A percentile compares a stretch with the other conserved stretches of the same genome.
phyloP scores from a whole-genome alignment of 2,888 invertebrate genomes.

The Amphiduros pacificus region DNA sequence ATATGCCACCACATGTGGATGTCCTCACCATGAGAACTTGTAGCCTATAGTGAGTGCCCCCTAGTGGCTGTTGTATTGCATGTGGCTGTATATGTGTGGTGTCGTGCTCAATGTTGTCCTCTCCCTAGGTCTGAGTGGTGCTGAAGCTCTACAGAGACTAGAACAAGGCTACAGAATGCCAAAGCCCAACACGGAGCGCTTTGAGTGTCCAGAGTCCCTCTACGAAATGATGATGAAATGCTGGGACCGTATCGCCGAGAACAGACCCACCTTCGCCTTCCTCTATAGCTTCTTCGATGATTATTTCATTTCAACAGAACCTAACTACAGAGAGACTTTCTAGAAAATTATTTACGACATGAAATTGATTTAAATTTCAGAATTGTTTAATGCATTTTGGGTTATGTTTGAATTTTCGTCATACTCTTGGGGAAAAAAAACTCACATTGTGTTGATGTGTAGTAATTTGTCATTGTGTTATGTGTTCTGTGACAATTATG shows the following conservation, averaged over 20 bases:
- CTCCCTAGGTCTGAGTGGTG: constrained; percentile 19
- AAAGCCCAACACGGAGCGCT: constrained; percentile 69
- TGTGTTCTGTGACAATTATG: no score
- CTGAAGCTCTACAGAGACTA: constrained; percentile 75
- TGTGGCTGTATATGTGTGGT: background rate
- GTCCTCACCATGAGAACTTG: no score
- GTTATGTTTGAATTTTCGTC: no score
- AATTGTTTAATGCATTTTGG: no score
- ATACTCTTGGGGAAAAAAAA: no score
- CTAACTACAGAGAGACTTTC: background rate
- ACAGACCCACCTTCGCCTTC: constrained; percentile 95
- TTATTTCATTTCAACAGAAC: constrained; percentile 39
- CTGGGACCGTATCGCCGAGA: constrained; percentile 72
- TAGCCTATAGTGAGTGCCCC: no score
- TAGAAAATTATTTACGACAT: no score
- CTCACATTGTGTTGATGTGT: no score
- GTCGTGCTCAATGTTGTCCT: no score
- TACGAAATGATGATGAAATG: constrained; percentile 73
- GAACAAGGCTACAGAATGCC: constrained; percentile 97
- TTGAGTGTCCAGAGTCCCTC: constrained; percentile 82
- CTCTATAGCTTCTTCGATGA: constrained; percentile 55
- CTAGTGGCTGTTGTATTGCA: background rate
- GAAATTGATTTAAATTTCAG: no score
- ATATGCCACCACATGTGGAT: no score
- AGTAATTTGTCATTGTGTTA: no score